Percentiles rank a stretch among this genome's conserved stretches.
Conservation (phyloP, 1,140 invertebrate species). For the Aporrectodea caliginosa region DNA sequence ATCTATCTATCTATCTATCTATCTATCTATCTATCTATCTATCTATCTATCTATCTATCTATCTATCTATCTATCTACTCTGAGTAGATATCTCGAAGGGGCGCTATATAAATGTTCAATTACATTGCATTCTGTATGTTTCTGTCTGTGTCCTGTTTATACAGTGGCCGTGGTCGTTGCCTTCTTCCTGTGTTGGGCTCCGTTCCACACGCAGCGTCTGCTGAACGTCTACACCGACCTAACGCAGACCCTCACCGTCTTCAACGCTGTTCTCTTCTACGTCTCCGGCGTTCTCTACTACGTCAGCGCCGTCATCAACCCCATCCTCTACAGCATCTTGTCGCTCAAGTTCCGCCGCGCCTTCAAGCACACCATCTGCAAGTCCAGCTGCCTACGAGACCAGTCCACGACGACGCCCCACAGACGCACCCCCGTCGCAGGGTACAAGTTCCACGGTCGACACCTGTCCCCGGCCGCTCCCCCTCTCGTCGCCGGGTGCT, state of each 20-base stretch:
- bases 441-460: background rate
- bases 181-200: slow-evolving; percentile 90
- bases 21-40: too few relatives aligned
- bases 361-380: slow-evolving; percentile 60
- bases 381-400: slow-evolving; percentile 32
- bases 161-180: slow-evolving; percentile 87
- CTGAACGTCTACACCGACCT: slow-evolving; percentile 67
- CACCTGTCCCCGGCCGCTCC: background rate
- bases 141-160: background rate
- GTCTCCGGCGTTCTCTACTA: slow-evolving; percentile 68
- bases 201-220: slow-evolving; percentile 83
- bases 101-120: too few relatives aligned
- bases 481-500: background rate
- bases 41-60: too few relatives aligned
- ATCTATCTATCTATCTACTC: too few relatives aligned
- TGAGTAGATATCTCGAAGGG: too few relatives aligned
- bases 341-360: slow-evolving; percentile 76
- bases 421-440: background rate
- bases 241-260: slow-evolving; percentile 11
- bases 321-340: slow-evolving; percentile 88
- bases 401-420: background rate
- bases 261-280: slow-evolving; percentile 35
- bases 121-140: too few relatives aligned
- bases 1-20: too few relatives aligned
- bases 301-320: slow-evolving; percentile 82